Evolutionary conservation across 2,888 invertebrate species (phyloP).

Genomic region (Dimorphilus gyrociliatus): DNA sequence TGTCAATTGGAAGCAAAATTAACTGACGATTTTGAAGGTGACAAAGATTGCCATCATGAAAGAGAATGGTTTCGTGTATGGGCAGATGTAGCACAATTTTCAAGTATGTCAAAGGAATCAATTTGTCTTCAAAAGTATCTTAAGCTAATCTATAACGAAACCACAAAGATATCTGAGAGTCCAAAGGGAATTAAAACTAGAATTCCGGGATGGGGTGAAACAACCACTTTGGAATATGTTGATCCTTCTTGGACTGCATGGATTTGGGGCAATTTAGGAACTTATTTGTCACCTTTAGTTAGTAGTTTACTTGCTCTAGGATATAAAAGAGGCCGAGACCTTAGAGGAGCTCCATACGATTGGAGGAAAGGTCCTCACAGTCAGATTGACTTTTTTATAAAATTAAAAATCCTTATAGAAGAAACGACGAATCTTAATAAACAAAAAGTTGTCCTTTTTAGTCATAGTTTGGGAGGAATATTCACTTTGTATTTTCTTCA

Average conservation of each 20-base stretch:
- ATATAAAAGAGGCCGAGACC: not conserved
- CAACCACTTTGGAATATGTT: conserved; percentile 8
- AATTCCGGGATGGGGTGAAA: conserved; percentile 9
- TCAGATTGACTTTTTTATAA: conserved; percentile 3
- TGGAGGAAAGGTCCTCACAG: conserved; percentile 5
- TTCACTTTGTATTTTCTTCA: conserved; percentile 4
- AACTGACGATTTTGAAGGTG: not conserved
- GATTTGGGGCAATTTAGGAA: conserved; percentile 7
- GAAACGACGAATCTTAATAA: conserved; percentile 2
- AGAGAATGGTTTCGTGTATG: conserved; percentile 7
- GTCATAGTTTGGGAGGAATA: conserved; percentile 7
- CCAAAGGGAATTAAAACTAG: conserved; percentile 6
- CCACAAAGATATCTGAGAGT: conserved; percentile 4
- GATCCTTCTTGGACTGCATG: conserved; percentile 10
- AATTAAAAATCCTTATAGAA: conserved; percentile 4
- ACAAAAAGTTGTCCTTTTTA: conserved; percentile 3
- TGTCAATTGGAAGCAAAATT: conserved; percentile 7
- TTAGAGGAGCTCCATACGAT: conserved; percentile 7
- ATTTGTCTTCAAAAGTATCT: conserved; percentile 4
- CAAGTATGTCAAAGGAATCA: not conserved
- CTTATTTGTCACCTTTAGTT: conserved; percentile 6
- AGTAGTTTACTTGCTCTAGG: conserved; percentile 2
- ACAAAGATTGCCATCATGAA: conserved; percentile 2
- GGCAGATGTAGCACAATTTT: conserved; percentile 8
- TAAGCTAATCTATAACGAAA: conserved; percentile 5